These are phyloP conservation scores for Microchrysa polita DNA, from an alignment of 2,888 invertebrate species.

Conservation along the genomic window DNA sequence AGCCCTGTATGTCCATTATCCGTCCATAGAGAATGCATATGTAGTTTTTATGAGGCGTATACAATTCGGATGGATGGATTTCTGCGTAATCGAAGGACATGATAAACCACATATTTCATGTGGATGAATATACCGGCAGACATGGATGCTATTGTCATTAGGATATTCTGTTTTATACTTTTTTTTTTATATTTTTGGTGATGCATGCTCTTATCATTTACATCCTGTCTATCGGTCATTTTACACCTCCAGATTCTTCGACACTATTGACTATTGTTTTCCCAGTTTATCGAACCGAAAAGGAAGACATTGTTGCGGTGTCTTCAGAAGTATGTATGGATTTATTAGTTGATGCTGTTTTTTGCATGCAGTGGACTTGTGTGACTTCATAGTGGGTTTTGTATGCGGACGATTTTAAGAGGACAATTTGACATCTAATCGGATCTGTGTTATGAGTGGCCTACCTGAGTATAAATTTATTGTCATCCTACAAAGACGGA, in stretches of 20 bases:
- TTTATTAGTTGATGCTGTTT: constrained; percentile 26
- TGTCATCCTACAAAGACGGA: too few relatives aligned
- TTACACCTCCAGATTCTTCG: constrained; percentile 33
- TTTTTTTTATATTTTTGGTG: background rate
- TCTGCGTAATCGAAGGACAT: constrained; percentile 34
- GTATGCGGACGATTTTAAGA: background rate
- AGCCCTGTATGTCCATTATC: constrained; percentile 9
- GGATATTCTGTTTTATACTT: background rate
- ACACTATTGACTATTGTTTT: constrained; percentile 30
- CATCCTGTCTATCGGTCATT: constrained; percentile 43
- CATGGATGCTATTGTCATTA: too few relatives aligned
- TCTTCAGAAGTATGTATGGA: constrained; percentile 7
- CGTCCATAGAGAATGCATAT: too few relatives aligned
- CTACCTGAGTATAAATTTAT: background rate
- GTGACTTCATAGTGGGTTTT: background rate
- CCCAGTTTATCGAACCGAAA: constrained; percentile 15
- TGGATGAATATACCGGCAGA: constrained; percentile 26
- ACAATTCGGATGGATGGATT: constrained; percentile 9
- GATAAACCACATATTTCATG: constrained; percentile 26
- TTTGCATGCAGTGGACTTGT: background rate
- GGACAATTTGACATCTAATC: background rate
- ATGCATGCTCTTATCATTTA: constrained; percentile 28
- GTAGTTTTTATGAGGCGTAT: background rate
- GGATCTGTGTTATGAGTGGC: constrained; percentile 14
- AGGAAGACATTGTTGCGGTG: constrained; percentile 2